Base-by-base conservation (phyloP, 2,797 vertebrate genomes). In the Microctenopoma stevenorrisi region DNA sequence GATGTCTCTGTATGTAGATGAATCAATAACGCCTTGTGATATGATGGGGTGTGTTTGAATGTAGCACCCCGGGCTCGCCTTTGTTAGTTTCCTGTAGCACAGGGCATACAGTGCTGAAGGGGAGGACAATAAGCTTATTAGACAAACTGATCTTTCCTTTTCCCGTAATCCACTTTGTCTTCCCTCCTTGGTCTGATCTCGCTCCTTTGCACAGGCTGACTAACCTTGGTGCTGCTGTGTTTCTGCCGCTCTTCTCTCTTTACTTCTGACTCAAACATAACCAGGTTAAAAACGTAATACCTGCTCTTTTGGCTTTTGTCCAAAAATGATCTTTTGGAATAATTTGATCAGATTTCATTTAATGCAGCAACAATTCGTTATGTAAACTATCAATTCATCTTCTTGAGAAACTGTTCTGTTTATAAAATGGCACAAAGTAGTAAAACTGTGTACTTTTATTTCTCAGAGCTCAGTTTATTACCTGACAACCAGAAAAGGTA, bases 81-180 rank as follows among this genome's bases (percentile, higher is more conserved):
- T 73, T 77, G 68, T 79, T 48, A 26, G 64, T 8, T 51, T 77
- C 75, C 72, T 54, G 63, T 16, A 76, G 63, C 3, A 40, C 62
- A 46, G 71, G 61, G 57, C 54, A 37, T 4, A 26, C 38, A 4
- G 53, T 11, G 14, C 68, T 68, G 58, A 72, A 64, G 76, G 70
- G 43, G 52, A 62, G 52, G 74, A 80, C 78, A 83, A 76, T 60
- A 14, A 80, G 70, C 65, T 77, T 79, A 81, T 84, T 78, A 44
- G 52, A 50, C 43, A 79, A 63, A 52, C 69, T 72, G 61, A 81
- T 85, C 78, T 78, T 64, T 78, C 43, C 64, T 54, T 16, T 68
- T 76, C 75, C 75, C 68, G 64, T 81, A 80, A 87, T 87, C 78
- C 78, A 84, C 82, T 83, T 79, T 86, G 74, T 81, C 73, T 75